Evolutionary conservation across 2,888 invertebrate species (phyloP).

Genomic region (Ligdia adustata): DNA sequence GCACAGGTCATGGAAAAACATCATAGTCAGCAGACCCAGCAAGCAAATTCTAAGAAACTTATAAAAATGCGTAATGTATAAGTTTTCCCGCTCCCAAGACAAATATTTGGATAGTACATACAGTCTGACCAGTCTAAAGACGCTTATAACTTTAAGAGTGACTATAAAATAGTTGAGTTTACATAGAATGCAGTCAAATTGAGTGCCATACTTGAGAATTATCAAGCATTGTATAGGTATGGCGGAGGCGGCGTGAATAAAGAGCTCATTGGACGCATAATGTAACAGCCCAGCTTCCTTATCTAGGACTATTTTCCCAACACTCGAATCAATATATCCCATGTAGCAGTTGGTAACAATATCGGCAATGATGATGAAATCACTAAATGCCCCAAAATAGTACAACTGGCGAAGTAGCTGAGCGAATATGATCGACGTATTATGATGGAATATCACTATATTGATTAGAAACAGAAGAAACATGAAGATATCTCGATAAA

Average conservation of each 20-base stretch:
- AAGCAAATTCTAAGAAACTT: background rate
- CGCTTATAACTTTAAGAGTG: background rate
- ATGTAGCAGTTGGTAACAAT: background rate
- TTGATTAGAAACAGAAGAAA: background rate
- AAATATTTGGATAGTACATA: background rate
- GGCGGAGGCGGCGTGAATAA: background rate
- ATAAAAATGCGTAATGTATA: background rate
- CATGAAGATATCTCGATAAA: background rate
- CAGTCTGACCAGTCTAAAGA: background rate
- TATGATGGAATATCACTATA: background rate
- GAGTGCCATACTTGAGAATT: background rate
- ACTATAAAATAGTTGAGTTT: background rate
- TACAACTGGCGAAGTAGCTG: background rate
- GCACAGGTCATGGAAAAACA: background rate
- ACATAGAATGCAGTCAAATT: background rate
- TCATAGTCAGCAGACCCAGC: background rate
- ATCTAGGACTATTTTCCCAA: background rate
- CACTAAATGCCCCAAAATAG: background rate
- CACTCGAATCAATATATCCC: background rate
- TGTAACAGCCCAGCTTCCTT: background rate
- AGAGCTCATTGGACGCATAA: background rate
- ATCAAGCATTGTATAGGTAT: background rate
- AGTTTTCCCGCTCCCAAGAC: background rate
- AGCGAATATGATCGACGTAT: background rate
- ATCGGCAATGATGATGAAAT: background rate